These are phyloP conservation scores for Ceyx cyanopectus DNA, from an alignment of 2,113 vertebrate genomes.

Conservation along the genomic window DNA sequence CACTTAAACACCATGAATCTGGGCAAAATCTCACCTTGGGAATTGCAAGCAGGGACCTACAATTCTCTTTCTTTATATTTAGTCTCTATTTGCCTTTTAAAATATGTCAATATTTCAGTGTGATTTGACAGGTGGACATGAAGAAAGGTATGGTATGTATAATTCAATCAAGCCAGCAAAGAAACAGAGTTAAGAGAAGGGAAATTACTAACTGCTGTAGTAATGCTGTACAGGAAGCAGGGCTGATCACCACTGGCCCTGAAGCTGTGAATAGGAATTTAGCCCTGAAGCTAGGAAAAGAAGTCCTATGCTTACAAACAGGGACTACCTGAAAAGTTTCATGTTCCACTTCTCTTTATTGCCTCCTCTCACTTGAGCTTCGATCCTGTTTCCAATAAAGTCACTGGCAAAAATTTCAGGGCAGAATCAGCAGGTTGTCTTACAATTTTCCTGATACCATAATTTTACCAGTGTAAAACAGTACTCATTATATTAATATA, in stretches of 20 bases:
- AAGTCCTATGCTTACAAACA: background rate
- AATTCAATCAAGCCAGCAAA: background rate
- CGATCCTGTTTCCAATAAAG: background rate
- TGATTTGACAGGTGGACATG: background rate
- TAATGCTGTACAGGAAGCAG: background rate
- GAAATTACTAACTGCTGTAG: background rate
- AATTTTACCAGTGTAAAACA: background rate
- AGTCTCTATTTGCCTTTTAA: background rate
- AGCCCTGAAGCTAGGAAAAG: background rate
- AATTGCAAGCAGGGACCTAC: background rate
- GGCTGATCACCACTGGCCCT: background rate
- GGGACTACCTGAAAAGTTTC: background rate
- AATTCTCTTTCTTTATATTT: background rate
- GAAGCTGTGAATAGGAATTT: background rate
- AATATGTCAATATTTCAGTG: background rate
- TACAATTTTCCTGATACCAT: background rate
- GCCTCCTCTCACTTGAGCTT: background rate
- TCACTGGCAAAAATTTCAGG: background rate
- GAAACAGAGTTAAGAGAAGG: background rate
- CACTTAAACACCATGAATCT: background rate
- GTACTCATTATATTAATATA: background rate
- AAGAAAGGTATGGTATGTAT: background rate
- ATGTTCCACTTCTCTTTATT: background rate
- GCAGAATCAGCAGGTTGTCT: background rate
- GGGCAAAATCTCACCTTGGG: background rate